Base-by-base conservation (phyloP, 2,797 vertebrate species). In the Periophthalmus magnuspinnatus region DNA sequence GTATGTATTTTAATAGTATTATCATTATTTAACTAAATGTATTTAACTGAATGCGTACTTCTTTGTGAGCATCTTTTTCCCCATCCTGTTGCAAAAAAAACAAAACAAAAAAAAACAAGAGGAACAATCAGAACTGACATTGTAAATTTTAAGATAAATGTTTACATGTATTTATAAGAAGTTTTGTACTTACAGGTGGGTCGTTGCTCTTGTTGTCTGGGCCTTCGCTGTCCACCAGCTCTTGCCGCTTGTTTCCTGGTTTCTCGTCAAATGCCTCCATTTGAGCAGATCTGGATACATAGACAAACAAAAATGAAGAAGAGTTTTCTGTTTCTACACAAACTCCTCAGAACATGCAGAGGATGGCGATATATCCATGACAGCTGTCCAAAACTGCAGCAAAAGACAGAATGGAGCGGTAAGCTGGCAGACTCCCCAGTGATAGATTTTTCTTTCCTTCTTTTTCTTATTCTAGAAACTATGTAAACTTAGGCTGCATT, bases 291-390 rank as follows among this genome's bases (percentile, higher is more conserved):
- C 80, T 90, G 68, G 22, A 83, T 66, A 80, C 60, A 69, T 69
- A 83, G 78, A 85, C 65, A 84, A 71, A 58, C 67, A 69, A 65
- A 17, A 67, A 72, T 9, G 50, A 64, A 81, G 54, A 70, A 28
- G 50, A 52, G 54, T 69, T 50, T 68, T 69, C 32, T 76, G 61
- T 67, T 63, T 80, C 81, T 48, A 50, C 60, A 65, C 47, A 34
- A 55, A 28, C 62, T 57, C 66, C 28, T 72, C 24, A 65, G 52
- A 61, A 74, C 50, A 66, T 10, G 54, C 45, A 19, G 34, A 1
- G 16, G 56, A 24, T 5, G 5, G 6, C 24, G 34, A 57, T 56
- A 33, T 24, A 45, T 41, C 41, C 19, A 32, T 47, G 45, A 54
- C 45, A 54, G 47, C 45, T 65, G 45, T 54, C 64, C 5, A 6